Evolutionary conservation across 2,113 vertebrate species (phyloP).

Genomic region (Melanerpes aurifrons): DNA sequence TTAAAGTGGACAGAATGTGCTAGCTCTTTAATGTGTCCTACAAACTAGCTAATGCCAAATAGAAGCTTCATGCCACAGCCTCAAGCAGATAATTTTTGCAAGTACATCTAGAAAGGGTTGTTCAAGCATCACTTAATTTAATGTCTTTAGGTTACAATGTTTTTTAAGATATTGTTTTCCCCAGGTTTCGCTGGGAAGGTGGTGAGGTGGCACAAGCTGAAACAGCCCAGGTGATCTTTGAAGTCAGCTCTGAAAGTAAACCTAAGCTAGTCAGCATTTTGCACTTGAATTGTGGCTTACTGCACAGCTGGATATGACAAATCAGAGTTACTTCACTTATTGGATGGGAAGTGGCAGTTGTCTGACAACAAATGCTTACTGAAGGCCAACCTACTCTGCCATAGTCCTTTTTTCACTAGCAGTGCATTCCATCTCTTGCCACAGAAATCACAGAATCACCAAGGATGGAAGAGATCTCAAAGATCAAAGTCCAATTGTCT

Average conservation of each 20-base stretch:
- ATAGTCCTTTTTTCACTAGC: no score
- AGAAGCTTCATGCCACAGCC: rapidly evolving
- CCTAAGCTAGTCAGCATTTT: rapidly evolving
- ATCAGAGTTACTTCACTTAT: rapidly evolving
- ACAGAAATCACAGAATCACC: no score
- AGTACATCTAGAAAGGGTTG: no score
- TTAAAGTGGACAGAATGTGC: no score
- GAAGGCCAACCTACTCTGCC: neutral
- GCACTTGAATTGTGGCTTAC: neutral
- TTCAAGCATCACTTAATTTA: rapidly evolving
- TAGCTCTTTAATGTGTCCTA: rapidly evolving
- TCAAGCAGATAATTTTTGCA: rapidly evolving
- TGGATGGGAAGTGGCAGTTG: neutral
- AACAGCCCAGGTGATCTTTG: no score
- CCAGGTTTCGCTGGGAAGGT: rapidly evolving
- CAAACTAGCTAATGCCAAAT: rapidly evolving
- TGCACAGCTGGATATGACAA: rapidly evolving
- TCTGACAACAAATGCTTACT: rapidly evolving
- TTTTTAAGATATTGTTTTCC: neutral
- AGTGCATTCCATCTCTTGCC: no score
- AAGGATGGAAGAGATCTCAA: no score
- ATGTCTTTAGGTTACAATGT: rapidly evolving
- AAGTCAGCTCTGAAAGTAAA: neutral
- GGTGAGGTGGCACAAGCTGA: rapidly evolving
- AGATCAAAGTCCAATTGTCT: no score